Evolutionary conservation across 2,113 vertebrate species (phyloP).

Genomic region (Phyllopteryx taeniolatus): DNA sequence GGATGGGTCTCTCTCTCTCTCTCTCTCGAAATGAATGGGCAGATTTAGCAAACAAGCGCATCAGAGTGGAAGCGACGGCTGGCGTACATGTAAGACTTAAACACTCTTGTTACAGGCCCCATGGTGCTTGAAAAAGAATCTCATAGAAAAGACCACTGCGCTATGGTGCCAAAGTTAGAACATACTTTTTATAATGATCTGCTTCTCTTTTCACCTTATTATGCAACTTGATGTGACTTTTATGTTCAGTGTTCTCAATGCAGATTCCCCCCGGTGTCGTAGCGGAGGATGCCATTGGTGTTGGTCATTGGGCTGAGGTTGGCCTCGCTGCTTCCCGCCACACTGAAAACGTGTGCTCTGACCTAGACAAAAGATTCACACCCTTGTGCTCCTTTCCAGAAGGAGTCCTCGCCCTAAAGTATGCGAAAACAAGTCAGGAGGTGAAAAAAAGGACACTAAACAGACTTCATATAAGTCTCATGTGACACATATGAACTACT

Average conservation of each 20-base stretch:
- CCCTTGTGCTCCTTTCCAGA: constrained; percentile 55
- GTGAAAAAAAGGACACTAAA: constrained; percentile 29
- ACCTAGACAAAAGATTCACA: constrained; percentile 64
- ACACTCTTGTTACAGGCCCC: constrained; percentile 33
- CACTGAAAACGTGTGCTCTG: constrained; percentile 51
- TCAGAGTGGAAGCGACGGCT: constrained; percentile 48
- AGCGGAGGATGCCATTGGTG: constrained; percentile 61
- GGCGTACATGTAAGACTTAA: constrained; percentile 52
- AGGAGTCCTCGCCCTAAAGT: constrained; percentile 28
- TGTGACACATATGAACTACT: not conserved
- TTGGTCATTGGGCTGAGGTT: constrained; percentile 45
- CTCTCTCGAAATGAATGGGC: constrained; percentile 36
- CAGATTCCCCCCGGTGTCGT: constrained; percentile 63
- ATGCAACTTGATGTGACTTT: constrained; percentile 57
- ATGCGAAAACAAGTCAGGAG: constrained; percentile 30
- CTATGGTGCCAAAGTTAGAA: not conserved
- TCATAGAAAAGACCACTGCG: not conserved
- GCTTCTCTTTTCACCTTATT: constrained; percentile 47
- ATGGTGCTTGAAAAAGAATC: constrained; percentile 25
- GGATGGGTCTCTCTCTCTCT: constrained; percentile 55
- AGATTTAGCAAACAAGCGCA: constrained; percentile 34
- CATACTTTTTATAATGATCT: constrained; percentile 11
- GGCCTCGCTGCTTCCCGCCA: constrained; percentile 48
- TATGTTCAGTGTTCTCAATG: constrained; percentile 53
- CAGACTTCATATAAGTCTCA: not conserved